A percentile compares a stretch with the other conserved stretches of the same genome.
Evolutionary conservation across 2,797 vertebrate genomes (phyloP).

Genomic region (Cirrhinus molitorella): DNA sequence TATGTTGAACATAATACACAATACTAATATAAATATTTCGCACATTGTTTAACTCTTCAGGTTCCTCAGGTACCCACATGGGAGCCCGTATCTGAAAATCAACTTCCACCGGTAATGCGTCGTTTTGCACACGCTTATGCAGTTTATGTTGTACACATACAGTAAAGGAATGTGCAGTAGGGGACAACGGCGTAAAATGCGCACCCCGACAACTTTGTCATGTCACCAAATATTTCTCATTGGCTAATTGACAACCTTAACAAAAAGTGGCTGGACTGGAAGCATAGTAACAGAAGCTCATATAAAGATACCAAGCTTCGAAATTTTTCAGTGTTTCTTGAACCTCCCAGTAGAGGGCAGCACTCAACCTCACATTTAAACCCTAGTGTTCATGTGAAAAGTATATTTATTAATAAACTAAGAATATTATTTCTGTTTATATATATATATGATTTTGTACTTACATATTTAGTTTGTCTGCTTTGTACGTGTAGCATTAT

Average conservation of each 20-base stretch:
- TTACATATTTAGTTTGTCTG: not conserved
- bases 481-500: too few relatives aligned
- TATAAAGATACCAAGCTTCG: not conserved
- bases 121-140: not conserved
- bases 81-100: conserved; percentile 70
- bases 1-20: not conserved
- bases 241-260: not conserved
- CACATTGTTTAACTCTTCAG: conserved; percentile 61
- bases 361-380: too few relatives aligned
- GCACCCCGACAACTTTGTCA: not conserved
- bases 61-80: conserved; percentile 76
- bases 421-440: not conserved
- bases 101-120: conserved; percentile 73
- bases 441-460: not conserved
- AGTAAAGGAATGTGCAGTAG: not conserved
- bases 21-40: not conserved
- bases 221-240: not conserved
- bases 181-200: not conserved
- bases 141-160: not conserved
- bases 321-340: not conserved
- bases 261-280: not conserved
- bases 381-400: not conserved
- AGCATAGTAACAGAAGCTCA: not conserved
- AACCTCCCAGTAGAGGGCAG: not conserved
- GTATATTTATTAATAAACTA: not conserved